Percentiles rank a stretch among this genome's conserved stretches.
These are phyloP conservation scores for Sturnus vulgaris DNA, from an alignment of 2,113 vertebrate genomes.

Conservation along the genomic window DNA sequence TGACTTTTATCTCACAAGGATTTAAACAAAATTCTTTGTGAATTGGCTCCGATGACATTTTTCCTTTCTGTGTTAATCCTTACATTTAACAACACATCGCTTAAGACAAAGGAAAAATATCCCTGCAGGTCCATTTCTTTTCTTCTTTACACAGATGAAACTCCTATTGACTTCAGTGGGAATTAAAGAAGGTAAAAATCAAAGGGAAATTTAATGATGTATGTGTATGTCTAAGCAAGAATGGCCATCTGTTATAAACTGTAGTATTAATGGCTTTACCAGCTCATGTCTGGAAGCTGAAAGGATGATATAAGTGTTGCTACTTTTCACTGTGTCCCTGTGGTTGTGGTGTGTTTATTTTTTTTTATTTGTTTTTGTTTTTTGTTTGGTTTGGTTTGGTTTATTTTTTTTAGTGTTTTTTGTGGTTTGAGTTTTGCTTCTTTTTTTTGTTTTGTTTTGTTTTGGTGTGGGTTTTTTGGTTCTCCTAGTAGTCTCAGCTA, in stretches of 20 bases:
- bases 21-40: not conserved
- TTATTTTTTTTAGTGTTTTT: not conserved
- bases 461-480: not conserved
- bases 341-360: not conserved
- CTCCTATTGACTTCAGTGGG: not conserved
- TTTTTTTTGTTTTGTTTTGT: too few relatives aligned
- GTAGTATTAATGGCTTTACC: slow-evolving; percentile 19
- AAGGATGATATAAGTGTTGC: slow-evolving; percentile 48
- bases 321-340: slow-evolving; percentile 34
- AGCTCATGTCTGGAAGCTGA: slow-evolving; percentile 29
- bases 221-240: slow-evolving; percentile 33
- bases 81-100: not conserved
- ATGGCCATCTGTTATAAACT: slow-evolving; percentile 20
- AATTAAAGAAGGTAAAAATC: slow-evolving; percentile 28
- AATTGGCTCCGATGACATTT: not conserved
- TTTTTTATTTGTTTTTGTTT: not conserved
- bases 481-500: not conserved
- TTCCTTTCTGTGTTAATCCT: not conserved
- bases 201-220: slow-evolving; percentile 50
- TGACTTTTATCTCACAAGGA: not conserved
- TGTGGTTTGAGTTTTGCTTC: not conserved
- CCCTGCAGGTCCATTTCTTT: not conserved
- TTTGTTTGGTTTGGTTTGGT: not conserved
- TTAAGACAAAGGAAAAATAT: slow-evolving; percentile 13
- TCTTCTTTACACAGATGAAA: slow-evolving; percentile 11